Conservation (phyloP, 2,113 vertebrate genomes). For the Lontra canadensis region DNA sequence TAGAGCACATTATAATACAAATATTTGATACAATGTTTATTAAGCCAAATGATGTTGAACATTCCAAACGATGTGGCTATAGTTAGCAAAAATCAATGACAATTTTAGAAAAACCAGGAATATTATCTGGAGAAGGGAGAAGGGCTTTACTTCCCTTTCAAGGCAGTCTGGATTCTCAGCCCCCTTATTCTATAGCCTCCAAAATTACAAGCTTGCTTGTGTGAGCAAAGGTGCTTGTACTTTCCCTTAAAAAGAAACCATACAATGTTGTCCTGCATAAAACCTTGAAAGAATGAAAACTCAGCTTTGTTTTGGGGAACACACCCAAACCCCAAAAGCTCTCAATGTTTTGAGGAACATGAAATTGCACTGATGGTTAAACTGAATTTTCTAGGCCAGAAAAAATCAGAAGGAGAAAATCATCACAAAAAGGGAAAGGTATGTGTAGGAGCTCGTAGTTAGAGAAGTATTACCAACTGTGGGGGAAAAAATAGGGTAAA, state of each 20-base stretch:
- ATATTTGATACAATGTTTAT: background rate
- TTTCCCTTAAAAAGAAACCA: background rate
- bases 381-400: background rate
- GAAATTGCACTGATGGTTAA: background rate
- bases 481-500: background rate
- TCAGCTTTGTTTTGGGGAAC: background rate
- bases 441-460: background rate
- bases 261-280: background rate
- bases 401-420: background rate
- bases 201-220: background rate
- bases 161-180: background rate
- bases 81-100: background rate
- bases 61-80: background rate
- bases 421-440: background rate
- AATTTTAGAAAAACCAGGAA: background rate
- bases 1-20: conserved; percentile 17
- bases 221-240: background rate
- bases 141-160: background rate
- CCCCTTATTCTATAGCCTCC: background rate
- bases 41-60: background rate
- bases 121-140: background rate
- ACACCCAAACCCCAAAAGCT: background rate
- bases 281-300: background rate
- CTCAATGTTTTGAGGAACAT: background rate
- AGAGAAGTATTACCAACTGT: background rate